Evolutionary conservation across 2,888 invertebrate species (phyloP).

Genomic region (Drosophila bunnanda): DNA sequence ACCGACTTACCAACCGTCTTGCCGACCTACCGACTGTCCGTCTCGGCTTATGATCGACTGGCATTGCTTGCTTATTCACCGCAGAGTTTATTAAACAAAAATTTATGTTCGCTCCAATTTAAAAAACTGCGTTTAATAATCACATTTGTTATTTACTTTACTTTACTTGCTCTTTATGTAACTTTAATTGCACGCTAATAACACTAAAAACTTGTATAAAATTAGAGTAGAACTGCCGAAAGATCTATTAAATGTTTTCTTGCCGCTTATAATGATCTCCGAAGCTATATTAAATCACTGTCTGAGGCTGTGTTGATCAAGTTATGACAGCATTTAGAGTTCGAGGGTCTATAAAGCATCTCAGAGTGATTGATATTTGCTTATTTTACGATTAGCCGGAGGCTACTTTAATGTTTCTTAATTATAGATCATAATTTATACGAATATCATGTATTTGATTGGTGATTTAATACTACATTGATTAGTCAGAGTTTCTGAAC

Average conservation of each 20-base stretch:
- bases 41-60: conserved; percentile 31
- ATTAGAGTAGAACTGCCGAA: conserved; percentile 20
- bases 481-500: background rate
- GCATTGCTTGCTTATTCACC: conserved; percentile 32
- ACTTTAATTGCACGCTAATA: conserved; percentile 67
- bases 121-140: conserved; percentile 49
- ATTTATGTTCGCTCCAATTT: conserved; percentile 44
- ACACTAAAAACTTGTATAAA: conserved; percentile 46
- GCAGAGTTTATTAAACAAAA: conserved; percentile 57
- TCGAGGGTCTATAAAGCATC: background rate
- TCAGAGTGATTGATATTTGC: conserved; percentile 16
- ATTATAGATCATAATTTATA: conserved; percentile 13
- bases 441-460: background rate
- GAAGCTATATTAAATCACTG: conserved; percentile 36
- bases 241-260: conserved; percentile 20
- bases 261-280: conserved; percentile 3
- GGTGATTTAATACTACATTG: background rate
- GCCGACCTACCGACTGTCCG: conserved; percentile 26
- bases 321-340: conserved; percentile 31
- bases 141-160: conserved; percentile 12
- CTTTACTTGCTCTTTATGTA: conserved; percentile 18
- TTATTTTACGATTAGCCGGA: conserved; percentile 1
- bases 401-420: conserved; percentile 2
- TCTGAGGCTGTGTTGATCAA: conserved; percentile 19
- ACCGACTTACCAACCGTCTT: conserved; percentile 42